Conservation (phyloP, 1,140 invertebrate species). For the Drosophila pallidifrons region DNA sequence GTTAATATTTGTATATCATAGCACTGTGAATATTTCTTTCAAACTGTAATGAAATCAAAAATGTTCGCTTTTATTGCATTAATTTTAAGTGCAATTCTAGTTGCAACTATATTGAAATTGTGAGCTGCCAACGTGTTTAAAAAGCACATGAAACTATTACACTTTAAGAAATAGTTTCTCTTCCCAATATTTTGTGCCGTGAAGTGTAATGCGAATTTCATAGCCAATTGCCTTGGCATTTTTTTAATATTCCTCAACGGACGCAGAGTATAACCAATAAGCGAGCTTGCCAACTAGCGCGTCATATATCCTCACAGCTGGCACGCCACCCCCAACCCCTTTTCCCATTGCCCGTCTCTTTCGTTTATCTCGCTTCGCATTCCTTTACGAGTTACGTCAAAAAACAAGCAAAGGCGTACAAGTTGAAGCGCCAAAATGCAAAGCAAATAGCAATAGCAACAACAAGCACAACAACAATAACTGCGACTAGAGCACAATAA, state of each 20-base stretch:
- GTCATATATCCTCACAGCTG: slow-evolving; percentile 20
- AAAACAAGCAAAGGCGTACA: slow-evolving; percentile 8
- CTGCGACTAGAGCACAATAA: slow-evolving; percentile 59
- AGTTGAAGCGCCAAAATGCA: slow-evolving; percentile 58
- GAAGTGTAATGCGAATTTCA: background rate
- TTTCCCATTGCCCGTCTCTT: no score
- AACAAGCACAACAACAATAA: slow-evolving; percentile 33
- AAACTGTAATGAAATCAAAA: no score
- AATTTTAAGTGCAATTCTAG: no score
- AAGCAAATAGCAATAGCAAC: slow-evolving; percentile 37
- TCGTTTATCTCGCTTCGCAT: background rate
- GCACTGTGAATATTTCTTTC: no score
- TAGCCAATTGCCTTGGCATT: background rate
- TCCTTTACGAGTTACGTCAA: slow-evolving; percentile 8
- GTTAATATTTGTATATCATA: no score
- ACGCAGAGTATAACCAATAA: background rate
- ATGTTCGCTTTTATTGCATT: no score
- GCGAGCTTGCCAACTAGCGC: slow-evolving; percentile 1
- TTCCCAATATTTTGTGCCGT: background rate
- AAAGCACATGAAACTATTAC: background rate
- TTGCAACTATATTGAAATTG: no score
- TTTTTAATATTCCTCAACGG: background rate
- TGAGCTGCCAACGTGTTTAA: background rate
- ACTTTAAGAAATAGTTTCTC: no score
- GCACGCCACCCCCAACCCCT: background rate